Evolutionary conservation across 2,113 vertebrate genomes (phyloP), one percentile per base, ranked within the genome.

Genomic region (Callionymus lyra): DNA sequence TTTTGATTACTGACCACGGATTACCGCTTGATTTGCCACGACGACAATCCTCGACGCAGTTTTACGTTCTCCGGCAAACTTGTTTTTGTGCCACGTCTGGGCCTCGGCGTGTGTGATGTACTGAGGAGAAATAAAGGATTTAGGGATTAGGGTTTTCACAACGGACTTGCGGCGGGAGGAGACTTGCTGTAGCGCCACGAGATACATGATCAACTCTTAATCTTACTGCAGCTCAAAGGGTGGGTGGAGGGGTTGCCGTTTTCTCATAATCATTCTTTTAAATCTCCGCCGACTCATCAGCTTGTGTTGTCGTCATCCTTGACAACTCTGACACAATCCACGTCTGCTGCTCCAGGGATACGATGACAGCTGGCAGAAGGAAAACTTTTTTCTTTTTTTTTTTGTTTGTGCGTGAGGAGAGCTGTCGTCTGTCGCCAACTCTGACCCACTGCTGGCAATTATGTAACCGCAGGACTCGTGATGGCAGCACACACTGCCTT

Each of bases 151-250:
- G 41, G 53, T 11, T 38, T 36, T 45, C 58, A 56, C 42, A 63
- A 63, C 65, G 79, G 74, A 69, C 51, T 62, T 56, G 62, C 53
- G 53, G 56, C 50, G 49, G 56, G 36, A 65, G 46, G 54, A 67
- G 72, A 72, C 61, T 71, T 63, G 65, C 31, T 56, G 55, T 72
- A 55, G 51, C 50, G 61, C 50, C 70, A 71, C 70, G 47, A 67
- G 59, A 84, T 75, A 63, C 69, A 65, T 67, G 72, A 78, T 77
- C 76, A 79, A 59, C 16, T 33, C 57, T 70, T 81, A 82, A 82
- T 82, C 79, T 77, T 19, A 27, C 58, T 38, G 37, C 21, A 63
- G 65, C 52, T 63, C 44, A 50, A 21, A 11, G 21, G 33, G 50
- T 59, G 63, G 56, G 19, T 27, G 21, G 31, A 36, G 55, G 18